Conservation (phyloP, 2,797 vertebrate species). For the Macroramphosus scolopax region DNA sequence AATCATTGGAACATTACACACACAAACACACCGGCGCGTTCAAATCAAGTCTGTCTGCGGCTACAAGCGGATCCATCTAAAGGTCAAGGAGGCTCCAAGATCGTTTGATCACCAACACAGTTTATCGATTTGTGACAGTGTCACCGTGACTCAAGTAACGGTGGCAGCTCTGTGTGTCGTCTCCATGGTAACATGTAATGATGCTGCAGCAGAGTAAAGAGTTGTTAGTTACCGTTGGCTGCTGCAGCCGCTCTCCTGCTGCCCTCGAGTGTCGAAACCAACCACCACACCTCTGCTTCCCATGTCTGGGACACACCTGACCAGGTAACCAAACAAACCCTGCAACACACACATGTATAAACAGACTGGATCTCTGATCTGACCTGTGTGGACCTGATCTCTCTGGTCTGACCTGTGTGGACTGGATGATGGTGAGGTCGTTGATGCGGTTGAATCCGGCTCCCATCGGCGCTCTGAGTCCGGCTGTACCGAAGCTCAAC, state of each 20-base stretch:
- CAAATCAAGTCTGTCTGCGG: too few species aligned
- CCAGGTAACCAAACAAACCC: constrained; percentile 89
- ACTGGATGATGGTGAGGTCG: constrained; percentile 93
- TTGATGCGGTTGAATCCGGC: constrained; percentile 93
- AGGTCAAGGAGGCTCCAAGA: too few species aligned
- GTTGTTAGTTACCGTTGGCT: constrained; percentile 88
- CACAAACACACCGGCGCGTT: too few species aligned
- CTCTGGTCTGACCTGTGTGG: constrained; percentile 77
- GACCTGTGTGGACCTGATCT: constrained; percentile 92
- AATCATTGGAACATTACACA: too few species aligned
- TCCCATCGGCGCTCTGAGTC: constrained; percentile 91
- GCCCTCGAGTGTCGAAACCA: constrained; percentile 91
- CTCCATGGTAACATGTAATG: not conserved
- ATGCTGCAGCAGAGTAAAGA: too few species aligned
- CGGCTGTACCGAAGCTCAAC: constrained; percentile 90
- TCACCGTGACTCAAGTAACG: too few species aligned
- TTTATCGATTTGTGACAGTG: too few species aligned
- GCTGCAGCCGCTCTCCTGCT: constrained; percentile 89
- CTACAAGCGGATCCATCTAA: too few species aligned
- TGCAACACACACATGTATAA: constrained; percentile 46
- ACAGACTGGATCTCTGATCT: not conserved
- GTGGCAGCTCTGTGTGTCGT: not conserved
- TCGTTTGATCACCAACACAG: too few species aligned
- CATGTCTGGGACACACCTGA: constrained; percentile 83
- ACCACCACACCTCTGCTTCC: constrained; percentile 88